phyloP scores from a whole-genome alignment of 1,140 invertebrate genomes.

The Coenobita brevimanus region DNA sequence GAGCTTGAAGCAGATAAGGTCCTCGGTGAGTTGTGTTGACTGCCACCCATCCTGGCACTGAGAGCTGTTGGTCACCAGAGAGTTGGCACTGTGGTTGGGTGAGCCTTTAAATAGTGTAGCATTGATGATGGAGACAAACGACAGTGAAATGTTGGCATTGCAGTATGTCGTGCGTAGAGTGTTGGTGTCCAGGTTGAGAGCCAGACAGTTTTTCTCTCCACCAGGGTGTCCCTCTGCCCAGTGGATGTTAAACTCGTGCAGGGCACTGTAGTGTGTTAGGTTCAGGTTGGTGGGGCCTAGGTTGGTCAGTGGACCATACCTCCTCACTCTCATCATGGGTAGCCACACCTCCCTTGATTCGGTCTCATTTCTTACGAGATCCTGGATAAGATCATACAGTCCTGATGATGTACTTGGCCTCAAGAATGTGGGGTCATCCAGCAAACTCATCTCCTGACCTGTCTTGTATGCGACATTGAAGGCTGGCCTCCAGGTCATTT shows the following conservation, averaged over 20 bases:
- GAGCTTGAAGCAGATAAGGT: constrained; percentile 48
- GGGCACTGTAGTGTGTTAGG: not conserved
- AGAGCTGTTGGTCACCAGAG: not conserved
- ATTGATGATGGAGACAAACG: no score
- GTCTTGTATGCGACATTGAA: constrained; percentile 16
- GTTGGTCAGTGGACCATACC: not conserved
- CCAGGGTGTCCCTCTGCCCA: not conserved
- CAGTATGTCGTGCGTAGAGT: no score
- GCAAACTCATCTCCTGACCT: constrained; percentile 24
- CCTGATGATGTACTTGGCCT: not conserved
- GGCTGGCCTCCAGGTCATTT: not conserved
- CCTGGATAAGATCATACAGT: not conserved
- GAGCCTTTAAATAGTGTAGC: no score
- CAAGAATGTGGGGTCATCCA: not conserved
- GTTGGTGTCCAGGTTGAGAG: no score
- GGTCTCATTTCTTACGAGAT: not conserved
- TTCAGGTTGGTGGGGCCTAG: not conserved
- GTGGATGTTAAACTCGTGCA: not conserved
- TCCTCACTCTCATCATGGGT: constrained; percentile 6
- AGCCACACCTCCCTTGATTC: constrained; percentile 28
- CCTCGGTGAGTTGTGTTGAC: not conserved
- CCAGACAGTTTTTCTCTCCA: no score
- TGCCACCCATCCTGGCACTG: constrained; percentile 10
- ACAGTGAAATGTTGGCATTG: no score
- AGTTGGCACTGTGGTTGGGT: not conserved